Conservation (phyloP, 1,140 invertebrate genomes). For the Nixonia krombeini region DNA sequence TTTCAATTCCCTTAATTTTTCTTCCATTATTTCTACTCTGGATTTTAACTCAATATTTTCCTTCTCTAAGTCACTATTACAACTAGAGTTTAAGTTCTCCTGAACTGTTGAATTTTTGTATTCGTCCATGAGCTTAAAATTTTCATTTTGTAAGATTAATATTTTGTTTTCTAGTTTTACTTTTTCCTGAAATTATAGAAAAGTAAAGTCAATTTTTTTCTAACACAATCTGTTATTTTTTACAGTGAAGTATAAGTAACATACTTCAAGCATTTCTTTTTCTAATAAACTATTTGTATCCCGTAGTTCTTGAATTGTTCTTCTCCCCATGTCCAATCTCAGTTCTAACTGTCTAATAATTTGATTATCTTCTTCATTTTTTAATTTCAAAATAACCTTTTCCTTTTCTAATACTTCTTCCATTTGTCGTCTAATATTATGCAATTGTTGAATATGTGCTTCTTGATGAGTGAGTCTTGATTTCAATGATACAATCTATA, state of each 20-base stretch:
- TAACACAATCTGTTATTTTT: too few relatives aligned
- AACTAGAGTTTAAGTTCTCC: constrained; percentile 16
- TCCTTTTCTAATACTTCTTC: constrained; percentile 68
- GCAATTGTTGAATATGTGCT: constrained; percentile 60
- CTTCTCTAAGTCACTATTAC: constrained; percentile 14
- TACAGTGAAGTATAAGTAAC: neutral
- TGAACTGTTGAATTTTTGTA: constrained; percentile 10
- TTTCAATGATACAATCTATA: constrained; percentile 59
- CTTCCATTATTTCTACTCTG: constrained; percentile 55
- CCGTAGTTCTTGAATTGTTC: constrained; percentile 58
- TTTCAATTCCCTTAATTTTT: constrained; percentile 50
- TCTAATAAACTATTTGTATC: constrained; percentile 51
- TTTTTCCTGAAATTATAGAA: constrained; percentile 47
- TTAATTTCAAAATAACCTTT: constrained; percentile 60
- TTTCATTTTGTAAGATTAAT: constrained; percentile 49
- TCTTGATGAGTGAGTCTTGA: constrained; percentile 65
- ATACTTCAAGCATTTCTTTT: constrained; percentile 57
- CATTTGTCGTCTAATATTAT: constrained; percentile 64
- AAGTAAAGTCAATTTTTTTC: neutral
- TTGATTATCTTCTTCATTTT: constrained; percentile 61
- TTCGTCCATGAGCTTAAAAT: constrained; percentile 48
- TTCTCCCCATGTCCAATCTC: constrained; percentile 57
- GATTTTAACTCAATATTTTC: constrained; percentile 44
- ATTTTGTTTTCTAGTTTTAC: constrained; percentile 59
- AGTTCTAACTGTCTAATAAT: constrained; percentile 64